Conservation (phyloP, 2,888 invertebrate genomes). For the Strigamia maritima region DNA sequence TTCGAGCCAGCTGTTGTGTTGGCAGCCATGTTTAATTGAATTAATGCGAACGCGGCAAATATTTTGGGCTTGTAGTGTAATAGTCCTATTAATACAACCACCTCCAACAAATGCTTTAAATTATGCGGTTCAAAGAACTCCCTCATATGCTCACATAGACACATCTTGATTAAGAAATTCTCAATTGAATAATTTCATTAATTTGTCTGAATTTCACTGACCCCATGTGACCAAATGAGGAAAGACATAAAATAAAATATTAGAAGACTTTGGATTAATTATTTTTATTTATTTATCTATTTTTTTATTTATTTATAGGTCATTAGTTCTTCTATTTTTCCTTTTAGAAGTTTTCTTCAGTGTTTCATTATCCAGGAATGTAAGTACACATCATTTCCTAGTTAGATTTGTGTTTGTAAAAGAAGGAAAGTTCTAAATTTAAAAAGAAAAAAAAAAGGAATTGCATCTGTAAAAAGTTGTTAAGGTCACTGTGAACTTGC, state of each 20-base stretch:
- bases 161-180: neutral
- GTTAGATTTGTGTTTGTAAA: neutral
- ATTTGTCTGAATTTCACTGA: neutral
- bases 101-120: constrained; percentile 4
- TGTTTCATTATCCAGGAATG: constrained; percentile 37
- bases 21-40: neutral
- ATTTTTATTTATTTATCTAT: neutral
- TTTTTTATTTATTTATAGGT: constrained; percentile 7
- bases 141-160: neutral
- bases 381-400: neutral
- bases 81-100: neutral
- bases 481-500: too few species aligned
- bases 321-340: constrained; percentile 11
- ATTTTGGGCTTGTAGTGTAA: neutral
- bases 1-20: neutral
- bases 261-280: neutral
- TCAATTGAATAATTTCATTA: neutral
- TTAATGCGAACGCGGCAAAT: neutral
- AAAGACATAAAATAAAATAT: neutral
- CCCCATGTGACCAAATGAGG: neutral
- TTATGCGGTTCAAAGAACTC: neutral
- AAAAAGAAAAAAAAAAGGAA: too few species aligned
- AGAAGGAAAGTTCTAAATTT: neutral
- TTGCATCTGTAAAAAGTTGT: too few species aligned
- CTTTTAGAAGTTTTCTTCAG: constrained; percentile 24